phyloP scores from a whole-genome alignment of 1,140 invertebrate species.

The Drosophila parvula region DNA sequence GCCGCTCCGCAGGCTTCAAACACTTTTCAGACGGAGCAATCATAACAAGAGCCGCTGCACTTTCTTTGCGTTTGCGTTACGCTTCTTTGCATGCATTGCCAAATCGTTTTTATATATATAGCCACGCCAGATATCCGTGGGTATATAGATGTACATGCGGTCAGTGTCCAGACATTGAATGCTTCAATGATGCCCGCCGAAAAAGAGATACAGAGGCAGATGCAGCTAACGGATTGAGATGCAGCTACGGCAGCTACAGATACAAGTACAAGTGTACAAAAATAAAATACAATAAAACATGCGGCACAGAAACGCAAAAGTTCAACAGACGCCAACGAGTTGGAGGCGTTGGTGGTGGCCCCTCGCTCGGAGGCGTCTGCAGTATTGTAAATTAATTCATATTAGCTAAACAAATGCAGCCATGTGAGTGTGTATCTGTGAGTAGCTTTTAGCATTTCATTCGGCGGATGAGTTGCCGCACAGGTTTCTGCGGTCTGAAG shows the following conservation, averaged over 20 bases:
- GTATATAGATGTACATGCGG: conserved; percentile 43
- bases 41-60: conserved; percentile 59
- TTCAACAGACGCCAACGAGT: conserved; percentile 67
- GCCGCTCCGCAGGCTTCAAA: conserved; percentile 52
- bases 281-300: neutral
- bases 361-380: conserved; percentile 53
- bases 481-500: conserved; percentile 75
- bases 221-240: conserved; percentile 13
- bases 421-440: conserved; percentile 49
- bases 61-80: conserved; percentile 82
- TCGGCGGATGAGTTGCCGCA: conserved; percentile 70
- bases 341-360: conserved; percentile 37
- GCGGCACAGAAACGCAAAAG: conserved; percentile 75
- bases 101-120: conserved; percentile 53
- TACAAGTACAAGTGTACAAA: conserved; percentile 28
- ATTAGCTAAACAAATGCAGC: conserved; percentile 80
- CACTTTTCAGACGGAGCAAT: conserved; percentile 48
- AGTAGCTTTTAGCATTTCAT: conserved; percentile 79
- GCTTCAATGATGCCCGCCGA: conserved; percentile 67
- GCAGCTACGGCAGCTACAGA: conserved; percentile 19
- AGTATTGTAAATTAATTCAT: conserved; percentile 81
- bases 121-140: conserved; percentile 24
- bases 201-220: conserved; percentile 32
- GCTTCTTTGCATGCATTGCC: conserved; percentile 81
- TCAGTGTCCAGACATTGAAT: conserved; percentile 82